Evolutionary conservation across 2,113 vertebrate species (phyloP).

Genomic region (Antechinus flavipes): DNA sequence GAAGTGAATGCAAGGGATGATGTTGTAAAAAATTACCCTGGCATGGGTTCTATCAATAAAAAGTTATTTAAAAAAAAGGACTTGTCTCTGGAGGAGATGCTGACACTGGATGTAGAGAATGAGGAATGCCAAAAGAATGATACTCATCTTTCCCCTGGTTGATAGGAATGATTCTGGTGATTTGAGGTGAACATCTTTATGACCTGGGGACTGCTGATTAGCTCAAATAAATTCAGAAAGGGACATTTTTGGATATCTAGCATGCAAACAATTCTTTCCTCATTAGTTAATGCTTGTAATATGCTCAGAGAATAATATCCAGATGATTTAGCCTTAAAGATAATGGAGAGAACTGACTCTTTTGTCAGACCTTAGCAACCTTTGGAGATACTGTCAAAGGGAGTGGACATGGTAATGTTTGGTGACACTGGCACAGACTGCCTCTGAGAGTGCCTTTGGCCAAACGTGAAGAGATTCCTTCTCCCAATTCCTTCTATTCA

Average conservation of each 20-base stretch:
- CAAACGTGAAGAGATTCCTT: not conserved
- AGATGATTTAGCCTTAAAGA: not conserved
- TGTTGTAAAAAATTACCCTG: too few species aligned
- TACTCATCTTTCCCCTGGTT: not conserved
- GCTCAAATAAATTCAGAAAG: not conserved
- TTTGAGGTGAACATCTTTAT: not conserved
- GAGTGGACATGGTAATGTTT: too few species aligned
- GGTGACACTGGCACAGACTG: not conserved
- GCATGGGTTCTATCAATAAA: too few species aligned
- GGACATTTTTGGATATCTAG: not conserved
- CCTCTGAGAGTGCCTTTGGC: not conserved
- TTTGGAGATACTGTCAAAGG: too few species aligned
- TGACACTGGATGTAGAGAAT: not conserved
- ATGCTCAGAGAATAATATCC: not conserved
- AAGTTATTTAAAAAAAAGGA: not conserved
- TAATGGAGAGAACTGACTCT: not conserved
- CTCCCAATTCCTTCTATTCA: not conserved
- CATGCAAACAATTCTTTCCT: not conserved
- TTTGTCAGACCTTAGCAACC: too few species aligned
- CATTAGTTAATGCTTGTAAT: not conserved
- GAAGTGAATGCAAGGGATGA: too few species aligned
- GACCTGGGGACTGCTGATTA: not conserved
- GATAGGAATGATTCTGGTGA: not conserved
- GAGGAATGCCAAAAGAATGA: not conserved
- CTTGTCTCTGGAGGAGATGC: not conserved